These are phyloP conservation scores for Drosophila obscura DNA, from an alignment of 1,140 invertebrate species.

Conservation along the genomic window DNA sequence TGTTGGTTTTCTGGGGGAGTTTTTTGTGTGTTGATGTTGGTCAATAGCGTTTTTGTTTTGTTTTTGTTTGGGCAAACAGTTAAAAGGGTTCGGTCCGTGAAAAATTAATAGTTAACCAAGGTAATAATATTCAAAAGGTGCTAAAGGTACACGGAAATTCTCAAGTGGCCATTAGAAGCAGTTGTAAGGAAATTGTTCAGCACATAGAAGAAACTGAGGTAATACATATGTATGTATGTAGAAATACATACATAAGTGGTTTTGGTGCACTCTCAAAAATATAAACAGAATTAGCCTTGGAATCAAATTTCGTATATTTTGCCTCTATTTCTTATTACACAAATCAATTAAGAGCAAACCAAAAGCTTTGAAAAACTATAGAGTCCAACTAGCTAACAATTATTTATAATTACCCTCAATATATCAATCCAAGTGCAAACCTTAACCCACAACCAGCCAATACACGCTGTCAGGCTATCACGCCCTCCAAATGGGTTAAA, in stretches of 20 bases:
- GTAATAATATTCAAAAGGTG: slow-evolving; percentile 12
- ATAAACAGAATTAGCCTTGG: neutral
- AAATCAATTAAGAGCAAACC: neutral
- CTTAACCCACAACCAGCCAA: too few relatives aligned
- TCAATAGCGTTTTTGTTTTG: slow-evolving; percentile 25
- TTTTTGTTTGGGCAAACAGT: slow-evolving; percentile 29
- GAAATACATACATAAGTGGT: too few relatives aligned
- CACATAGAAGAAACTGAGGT: too few relatives aligned
- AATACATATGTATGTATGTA: too few relatives aligned
- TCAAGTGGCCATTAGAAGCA: slow-evolving; percentile 2
- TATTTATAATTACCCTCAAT: neutral
- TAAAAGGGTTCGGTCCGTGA: slow-evolving; percentile 29
- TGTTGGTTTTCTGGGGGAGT: slow-evolving; percentile 24
- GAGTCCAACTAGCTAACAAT: neutral
- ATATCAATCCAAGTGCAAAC: neutral
- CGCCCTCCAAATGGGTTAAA: neutral
- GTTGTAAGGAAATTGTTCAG: neutral
- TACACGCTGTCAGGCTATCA: too few relatives aligned
- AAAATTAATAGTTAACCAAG: slow-evolving; percentile 19
- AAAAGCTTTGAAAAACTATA: too few relatives aligned
- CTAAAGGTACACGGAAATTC: slow-evolving; percentile 11
- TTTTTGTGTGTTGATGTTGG: slow-evolving; percentile 45
- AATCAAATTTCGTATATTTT: too few relatives aligned
- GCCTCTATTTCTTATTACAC: too few relatives aligned
- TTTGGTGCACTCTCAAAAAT: too few relatives aligned